A percentile compares a stretch with the other conserved stretches of the same genome.
phyloP scores from a whole-genome alignment of 2,888 invertebrate species.

The Candidula unifasciata region DNA sequence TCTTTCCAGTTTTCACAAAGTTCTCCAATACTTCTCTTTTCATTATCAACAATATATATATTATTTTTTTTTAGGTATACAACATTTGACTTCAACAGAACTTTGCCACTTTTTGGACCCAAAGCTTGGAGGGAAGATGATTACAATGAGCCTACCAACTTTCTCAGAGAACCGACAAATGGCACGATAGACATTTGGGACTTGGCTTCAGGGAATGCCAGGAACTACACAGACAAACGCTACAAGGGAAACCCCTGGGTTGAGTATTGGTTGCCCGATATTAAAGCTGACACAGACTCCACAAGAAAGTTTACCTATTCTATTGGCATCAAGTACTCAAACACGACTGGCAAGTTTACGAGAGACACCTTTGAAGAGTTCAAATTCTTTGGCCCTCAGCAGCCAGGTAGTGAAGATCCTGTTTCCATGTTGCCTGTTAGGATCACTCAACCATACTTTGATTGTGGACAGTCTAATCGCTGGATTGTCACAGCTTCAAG shows the following conservation, averaged over 20 bases:
- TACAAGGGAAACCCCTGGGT: slow-evolving; percentile 97
- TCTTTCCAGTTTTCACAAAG: too few species aligned
- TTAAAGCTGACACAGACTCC: slow-evolving; percentile 85
- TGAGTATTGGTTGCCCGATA: slow-evolving; percentile 93
- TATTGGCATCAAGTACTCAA: slow-evolving; percentile 74
- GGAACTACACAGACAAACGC: slow-evolving; percentile 93
- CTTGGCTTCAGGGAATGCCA: slow-evolving; percentile 85
- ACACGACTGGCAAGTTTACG: slow-evolving; percentile 73
- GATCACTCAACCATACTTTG: slow-evolving; percentile 96
- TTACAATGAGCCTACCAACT: slow-evolving; percentile 90
- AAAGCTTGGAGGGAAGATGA: slow-evolving; percentile 84
- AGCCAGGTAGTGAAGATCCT: slow-evolving; percentile 73
- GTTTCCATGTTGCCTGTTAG: slow-evolving; percentile 87
- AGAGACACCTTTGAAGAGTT: slow-evolving; percentile 65
- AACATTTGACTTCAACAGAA: slow-evolving; percentile 94
- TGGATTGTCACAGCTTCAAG: slow-evolving; percentile 96
- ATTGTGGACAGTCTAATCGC: slow-evolving; percentile 95
- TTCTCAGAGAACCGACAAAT: slow-evolving; percentile 94
- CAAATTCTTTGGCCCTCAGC: slow-evolving; percentile 77
- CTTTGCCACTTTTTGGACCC: slow-evolving; percentile 94
- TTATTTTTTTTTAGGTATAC: slow-evolving; percentile 81
- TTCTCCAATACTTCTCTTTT: too few species aligned
- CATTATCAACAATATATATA: too few species aligned
- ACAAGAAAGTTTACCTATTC: slow-evolving; percentile 72
- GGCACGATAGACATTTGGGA: slow-evolving; percentile 86